Conservation (phyloP, 2,113 vertebrate species). For the Girardinichthys multiradiatus region DNA sequence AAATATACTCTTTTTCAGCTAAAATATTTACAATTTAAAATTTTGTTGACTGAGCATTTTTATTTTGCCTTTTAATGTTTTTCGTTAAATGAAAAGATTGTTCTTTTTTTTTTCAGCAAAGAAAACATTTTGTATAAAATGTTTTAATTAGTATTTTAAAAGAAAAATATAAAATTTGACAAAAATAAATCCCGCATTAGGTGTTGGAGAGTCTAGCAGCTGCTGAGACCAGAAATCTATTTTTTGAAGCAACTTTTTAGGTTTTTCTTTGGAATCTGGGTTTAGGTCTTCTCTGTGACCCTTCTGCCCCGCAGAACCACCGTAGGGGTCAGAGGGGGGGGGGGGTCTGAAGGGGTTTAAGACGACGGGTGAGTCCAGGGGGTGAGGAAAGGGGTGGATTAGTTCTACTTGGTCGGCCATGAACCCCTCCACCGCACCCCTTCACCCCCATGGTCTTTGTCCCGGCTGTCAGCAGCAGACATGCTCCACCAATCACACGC, state of each 20-base stretch:
- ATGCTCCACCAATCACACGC: slow-evolving; percentile 80
- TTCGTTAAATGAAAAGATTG: no score
- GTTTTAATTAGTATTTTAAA: no score
- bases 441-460: slow-evolving; percentile 62
- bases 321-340: not conserved
- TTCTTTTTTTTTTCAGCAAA: no score
- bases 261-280: not conserved
- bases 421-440: slow-evolving; percentile 6
- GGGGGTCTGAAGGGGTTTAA: slow-evolving; percentile 2
- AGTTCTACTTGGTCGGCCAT: slow-evolving; percentile 71
- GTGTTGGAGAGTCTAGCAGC: not conserved
- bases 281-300: slow-evolving; percentile 27
- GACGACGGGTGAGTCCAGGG: slow-evolving; percentile 10
- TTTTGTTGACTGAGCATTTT: no score
- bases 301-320: not conserved
- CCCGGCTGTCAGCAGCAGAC: slow-evolving; percentile 72
- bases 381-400: slow-evolving; percentile 59
- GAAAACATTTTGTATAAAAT: no score
- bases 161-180: no score
- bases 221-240: not conserved
- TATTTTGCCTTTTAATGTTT: no score
- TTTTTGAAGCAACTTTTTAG: not conserved
- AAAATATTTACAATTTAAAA: no score
- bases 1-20: not conserved
- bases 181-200: not conserved